Conservation (phyloP, 2,797 vertebrate species). For the Calcarius lapponicus region DNA sequence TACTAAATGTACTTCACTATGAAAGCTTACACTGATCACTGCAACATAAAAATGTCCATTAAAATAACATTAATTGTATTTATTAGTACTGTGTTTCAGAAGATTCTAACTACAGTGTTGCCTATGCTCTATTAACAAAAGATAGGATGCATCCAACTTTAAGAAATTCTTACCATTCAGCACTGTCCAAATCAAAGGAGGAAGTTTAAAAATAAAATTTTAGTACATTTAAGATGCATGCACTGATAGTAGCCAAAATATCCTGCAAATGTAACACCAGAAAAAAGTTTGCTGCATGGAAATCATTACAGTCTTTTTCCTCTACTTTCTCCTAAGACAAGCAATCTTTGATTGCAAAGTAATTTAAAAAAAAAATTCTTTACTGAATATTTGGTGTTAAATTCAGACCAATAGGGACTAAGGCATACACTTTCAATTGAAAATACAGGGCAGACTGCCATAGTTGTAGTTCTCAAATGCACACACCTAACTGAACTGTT, state of each 20-base stretch:
- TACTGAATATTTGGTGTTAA: background rate
- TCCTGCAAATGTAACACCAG: background rate
- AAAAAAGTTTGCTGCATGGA: background rate
- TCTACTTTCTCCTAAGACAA: background rate
- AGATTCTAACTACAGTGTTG: constrained; percentile 42
- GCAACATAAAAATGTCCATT: constrained; percentile 64
- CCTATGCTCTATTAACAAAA: constrained; percentile 18
- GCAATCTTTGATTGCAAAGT: background rate
- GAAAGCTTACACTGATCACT: constrained; percentile 53
- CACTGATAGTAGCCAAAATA: background rate
- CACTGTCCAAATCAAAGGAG: background rate
- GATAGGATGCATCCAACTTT: background rate
- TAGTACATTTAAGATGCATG: background rate
- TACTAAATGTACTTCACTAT: constrained; percentile 38
- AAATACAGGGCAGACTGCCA: background rate
- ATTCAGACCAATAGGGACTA: background rate
- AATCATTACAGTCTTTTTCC: background rate
- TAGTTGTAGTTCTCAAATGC: background rate
- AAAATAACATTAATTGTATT: constrained; percentile 66
- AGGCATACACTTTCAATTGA: background rate
- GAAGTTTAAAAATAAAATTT: constrained; percentile 10
- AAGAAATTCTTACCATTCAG: constrained; percentile 13
- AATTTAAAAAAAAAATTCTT: background rate
- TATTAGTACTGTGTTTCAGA: constrained; percentile 52
- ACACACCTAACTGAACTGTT: background rate